Evolutionary conservation across 2,113 vertebrate species (phyloP), one percentile per base, ranked within the genome.

Genomic region (Callipepla californica): DNA sequence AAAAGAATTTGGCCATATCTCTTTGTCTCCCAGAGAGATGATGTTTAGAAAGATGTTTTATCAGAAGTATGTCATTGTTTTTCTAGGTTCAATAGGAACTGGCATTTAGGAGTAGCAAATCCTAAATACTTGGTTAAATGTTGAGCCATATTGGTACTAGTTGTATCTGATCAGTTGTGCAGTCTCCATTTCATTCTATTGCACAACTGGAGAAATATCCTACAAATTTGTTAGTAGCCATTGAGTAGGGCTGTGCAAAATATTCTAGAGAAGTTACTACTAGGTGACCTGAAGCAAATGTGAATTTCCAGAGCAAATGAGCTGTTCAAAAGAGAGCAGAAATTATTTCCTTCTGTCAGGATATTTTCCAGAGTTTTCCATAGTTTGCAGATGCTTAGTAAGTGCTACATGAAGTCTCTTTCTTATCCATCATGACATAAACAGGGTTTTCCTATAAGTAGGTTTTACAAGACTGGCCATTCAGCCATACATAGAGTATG

Each of bases 31-130:
- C 25, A 51, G 15, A 51, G 25, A 25, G 50, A 51, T 26, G 26
- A 51, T 25, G 25, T 51, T 53, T 74, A 95, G 76, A 68, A 90
- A 87, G 84, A 72, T 18, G 62, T 91, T 89, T 94, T 89, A 89
- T 89, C 42, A 82, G 75, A 94, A 82, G 34, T 69, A 92, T 96
- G 89, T 61, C 91, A 82, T 88, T 19, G 30, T 75, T 20, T 69
- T 83, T 20, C 32, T 91, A 68, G 30, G 57, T 92, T 83, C 57
- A 80, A 22, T 23, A 67, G 68, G 59, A 95, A 63, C 80, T 0
- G 1, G 34, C 36, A 59, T 20, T 38, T 74, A 70, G 38, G 40
- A 74, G 63, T 48, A 82, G 47, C 57, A 80, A 80, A 77, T 93
- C 72, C 81, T 55, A 67, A 85, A 72, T 75, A 40, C 77, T 90